A percentile compares a stretch with the other conserved stretches of the same genome.
phyloP scores from a whole-genome alignment of 1,140 invertebrate species.

The Macrocentrus cingulum region DNA sequence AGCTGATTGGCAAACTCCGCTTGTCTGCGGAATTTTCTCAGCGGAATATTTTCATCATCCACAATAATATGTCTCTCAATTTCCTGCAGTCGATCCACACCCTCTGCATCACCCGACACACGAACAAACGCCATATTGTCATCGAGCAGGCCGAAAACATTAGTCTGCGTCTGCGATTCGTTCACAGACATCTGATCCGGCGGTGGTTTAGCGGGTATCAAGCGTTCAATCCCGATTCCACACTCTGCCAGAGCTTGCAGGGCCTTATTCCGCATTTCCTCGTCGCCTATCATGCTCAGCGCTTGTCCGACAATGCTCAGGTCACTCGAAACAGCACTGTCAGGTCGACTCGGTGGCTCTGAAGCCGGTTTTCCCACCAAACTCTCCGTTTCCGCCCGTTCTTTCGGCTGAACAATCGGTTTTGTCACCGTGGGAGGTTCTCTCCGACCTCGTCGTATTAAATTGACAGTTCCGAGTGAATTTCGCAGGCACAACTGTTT shows the following conservation, averaged over 20 bases:
- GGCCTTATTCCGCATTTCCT: constrained; percentile 21
- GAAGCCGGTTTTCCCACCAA: too few relatives aligned
- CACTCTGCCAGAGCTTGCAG: constrained; percentile 26
- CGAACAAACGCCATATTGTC: background rate
- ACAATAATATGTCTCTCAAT: constrained; percentile 5
- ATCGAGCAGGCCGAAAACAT: constrained; percentile 22
- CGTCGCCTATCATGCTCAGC: constrained; percentile 23
- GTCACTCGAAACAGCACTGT: constrained; percentile 12
- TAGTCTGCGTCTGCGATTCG: constrained; percentile 24
- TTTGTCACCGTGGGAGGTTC: background rate
- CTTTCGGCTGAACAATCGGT: background rate
- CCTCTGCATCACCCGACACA: background rate
- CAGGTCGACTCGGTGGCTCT: background rate
- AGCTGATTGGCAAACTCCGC: background rate
- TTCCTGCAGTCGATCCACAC: background rate
- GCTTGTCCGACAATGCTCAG: constrained; percentile 25
- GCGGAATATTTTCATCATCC: background rate
- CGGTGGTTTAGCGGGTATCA: constrained; percentile 15
- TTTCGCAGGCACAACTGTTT: background rate
- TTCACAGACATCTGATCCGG: constrained; percentile 19
- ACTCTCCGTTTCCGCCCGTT: too few relatives aligned
- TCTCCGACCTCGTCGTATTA: background rate
- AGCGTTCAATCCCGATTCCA: constrained; percentile 21
- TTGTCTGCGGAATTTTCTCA: background rate
- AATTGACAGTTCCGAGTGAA: background rate